Percentiles rank a stretch among this genome's conserved stretches.
Evolutionary conservation across 2,888 invertebrate species (phyloP).

Genomic region (Seira sanloemensis): DNA sequence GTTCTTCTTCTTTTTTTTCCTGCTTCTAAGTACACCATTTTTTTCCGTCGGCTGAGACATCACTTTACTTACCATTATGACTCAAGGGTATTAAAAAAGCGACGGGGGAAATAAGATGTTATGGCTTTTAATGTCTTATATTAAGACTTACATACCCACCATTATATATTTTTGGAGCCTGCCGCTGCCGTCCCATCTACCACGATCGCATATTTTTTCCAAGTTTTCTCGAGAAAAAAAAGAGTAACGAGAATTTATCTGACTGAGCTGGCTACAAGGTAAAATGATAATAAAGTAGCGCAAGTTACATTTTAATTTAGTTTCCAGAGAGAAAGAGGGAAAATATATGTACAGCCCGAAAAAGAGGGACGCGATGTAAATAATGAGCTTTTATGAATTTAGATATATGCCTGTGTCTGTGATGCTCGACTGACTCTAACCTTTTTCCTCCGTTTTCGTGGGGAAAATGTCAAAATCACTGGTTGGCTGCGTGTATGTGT

Average conservation of each 20-base stretch:
- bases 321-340: constrained; percentile 20
- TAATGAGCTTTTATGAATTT: neutral
- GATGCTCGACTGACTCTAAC: constrained; percentile 43
- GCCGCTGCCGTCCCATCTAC: neutral
- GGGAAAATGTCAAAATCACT: constrained; percentile 51
- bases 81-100: constrained; percentile 35
- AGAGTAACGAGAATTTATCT: constrained; percentile 18
- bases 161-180: neutral
- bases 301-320: constrained; percentile 50
- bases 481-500: constrained; percentile 23
- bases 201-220: constrained; percentile 1
- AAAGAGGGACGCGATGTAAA: neutral
- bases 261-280: constrained; percentile 8
- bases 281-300: neutral
- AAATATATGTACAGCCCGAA: neutral
- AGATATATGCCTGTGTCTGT: neutral
- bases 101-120: constrained; percentile 57
- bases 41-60: neutral
- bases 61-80: neutral
- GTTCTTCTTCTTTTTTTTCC: no score
- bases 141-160: constrained; percentile 30
- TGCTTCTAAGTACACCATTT: no score
- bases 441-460: constrained; percentile 24
- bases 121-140: constrained; percentile 51
- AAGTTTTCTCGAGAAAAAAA: constrained; percentile 1